Evolutionary conservation across 2,888 invertebrate genomes (phyloP).

Genomic region (Perdita meconis): DNA sequence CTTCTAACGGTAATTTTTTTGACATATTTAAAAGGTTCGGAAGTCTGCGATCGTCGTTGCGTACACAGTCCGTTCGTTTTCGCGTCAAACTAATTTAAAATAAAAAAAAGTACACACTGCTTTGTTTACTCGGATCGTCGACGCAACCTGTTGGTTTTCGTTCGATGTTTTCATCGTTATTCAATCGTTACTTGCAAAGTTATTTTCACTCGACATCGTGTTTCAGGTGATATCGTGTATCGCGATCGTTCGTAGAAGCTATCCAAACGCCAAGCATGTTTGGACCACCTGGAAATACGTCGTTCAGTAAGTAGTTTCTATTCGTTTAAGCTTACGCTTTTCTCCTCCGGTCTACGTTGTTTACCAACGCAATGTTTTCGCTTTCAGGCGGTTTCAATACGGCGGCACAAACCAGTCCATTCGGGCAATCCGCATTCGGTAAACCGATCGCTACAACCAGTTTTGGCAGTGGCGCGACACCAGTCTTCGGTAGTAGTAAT

Average conservation of each 20-base stretch:
- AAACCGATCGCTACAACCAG: slow-evolving; percentile 87
- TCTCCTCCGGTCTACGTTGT: too few species aligned
- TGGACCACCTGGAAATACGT: slow-evolving; percentile 80
- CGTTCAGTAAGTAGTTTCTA: slow-evolving; percentile 81
- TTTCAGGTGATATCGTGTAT: slow-evolving; percentile 21
- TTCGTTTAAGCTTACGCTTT: too few species aligned
- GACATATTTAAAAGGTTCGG: background rate
- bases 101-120: too few species aligned
- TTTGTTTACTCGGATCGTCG: too few species aligned
- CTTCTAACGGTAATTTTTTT: slow-evolving; percentile 20
- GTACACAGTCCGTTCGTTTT: background rate
- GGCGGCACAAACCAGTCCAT: slow-evolving; percentile 85
- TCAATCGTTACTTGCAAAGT: background rate
- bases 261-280: slow-evolving; percentile 73
- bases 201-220: background rate
- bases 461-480: slow-evolving; percentile 87
- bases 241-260: background rate
- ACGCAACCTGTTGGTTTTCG: too few species aligned
- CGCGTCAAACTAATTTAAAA: too few species aligned
- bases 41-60: background rate
- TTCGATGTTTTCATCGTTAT: too few species aligned
- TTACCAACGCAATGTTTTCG: too few species aligned
- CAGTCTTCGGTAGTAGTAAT: slow-evolving; percentile 88
- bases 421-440: slow-evolving; percentile 85
- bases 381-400: slow-evolving; percentile 85